A percentile compares a stretch with the other conserved stretches of the same genome.
phyloP scores from a whole-genome alignment of 2,797 vertebrate species.

The Paguma larvata region DNA sequence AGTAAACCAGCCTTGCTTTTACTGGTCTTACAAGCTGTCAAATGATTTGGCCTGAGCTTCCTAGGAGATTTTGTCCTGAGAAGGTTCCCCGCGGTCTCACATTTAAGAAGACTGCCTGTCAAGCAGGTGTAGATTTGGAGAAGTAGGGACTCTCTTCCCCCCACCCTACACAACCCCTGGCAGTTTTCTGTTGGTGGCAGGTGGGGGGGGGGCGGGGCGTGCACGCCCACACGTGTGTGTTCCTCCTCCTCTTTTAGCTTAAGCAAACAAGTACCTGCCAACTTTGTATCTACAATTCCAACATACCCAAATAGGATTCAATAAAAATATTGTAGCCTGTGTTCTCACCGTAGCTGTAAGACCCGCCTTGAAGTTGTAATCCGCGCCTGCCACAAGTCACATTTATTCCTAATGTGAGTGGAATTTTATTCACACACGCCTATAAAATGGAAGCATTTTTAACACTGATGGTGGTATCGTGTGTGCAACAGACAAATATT shows the following conservation, averaged over 20 bases:
- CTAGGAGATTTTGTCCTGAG: neutral
- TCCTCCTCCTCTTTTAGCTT: neutral
- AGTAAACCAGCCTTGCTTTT: neutral
- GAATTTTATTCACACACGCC: neutral
- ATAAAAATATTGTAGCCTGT: conserved; percentile 62
- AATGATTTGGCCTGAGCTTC: neutral
- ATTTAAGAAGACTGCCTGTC: neutral
- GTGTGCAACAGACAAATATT: neutral
- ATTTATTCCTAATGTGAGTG: conserved; percentile 39
- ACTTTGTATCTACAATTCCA: conserved; percentile 52
- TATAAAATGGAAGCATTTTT: neutral
- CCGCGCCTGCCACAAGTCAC: conserved; percentile 44
- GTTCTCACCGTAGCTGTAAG: conserved; percentile 33
- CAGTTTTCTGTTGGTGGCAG: too few relatives aligned
- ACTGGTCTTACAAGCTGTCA: neutral
- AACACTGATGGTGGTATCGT: neutral
- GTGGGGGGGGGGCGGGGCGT: too few relatives aligned
- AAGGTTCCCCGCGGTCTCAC: neutral
- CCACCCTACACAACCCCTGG: neutral
- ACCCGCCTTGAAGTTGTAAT: conserved; percentile 28
- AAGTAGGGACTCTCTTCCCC: neutral
- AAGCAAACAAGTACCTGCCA: conserved; percentile 45
- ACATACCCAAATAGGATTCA: conserved; percentile 9
- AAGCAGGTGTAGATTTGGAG: neutral
- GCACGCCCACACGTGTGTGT: neutral